phyloP scores from a whole-genome alignment of 2,888 invertebrate genomes.

The Drosophila gaucha region DNA sequence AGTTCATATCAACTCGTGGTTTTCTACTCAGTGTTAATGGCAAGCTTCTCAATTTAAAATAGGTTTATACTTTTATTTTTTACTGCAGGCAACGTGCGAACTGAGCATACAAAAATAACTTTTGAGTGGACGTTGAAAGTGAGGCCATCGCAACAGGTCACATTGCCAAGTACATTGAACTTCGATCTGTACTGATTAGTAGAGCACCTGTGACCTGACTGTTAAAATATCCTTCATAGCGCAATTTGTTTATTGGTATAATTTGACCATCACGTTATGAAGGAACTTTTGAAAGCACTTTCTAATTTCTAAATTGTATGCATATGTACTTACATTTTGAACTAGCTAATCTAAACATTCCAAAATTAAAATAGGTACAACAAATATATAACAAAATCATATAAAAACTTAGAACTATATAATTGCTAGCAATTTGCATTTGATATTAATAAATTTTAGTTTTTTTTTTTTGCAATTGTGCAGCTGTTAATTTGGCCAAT shows the following conservation, averaged over 20 bases:
- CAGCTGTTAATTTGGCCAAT: conserved; percentile 50
- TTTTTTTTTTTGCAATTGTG: conserved; percentile 26
- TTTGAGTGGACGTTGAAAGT: too few species aligned
- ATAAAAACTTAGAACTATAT: conserved; percentile 22
- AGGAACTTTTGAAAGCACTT: background rate
- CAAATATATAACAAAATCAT: conserved; percentile 22
- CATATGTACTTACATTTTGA: conserved; percentile 40
- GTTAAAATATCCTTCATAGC: too few species aligned
- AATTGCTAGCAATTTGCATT: conserved; percentile 41
- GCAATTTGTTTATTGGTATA: too few species aligned
- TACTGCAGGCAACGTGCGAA: conserved; percentile 55
- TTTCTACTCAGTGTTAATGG: conserved; percentile 60
- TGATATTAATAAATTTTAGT: conserved; percentile 10
- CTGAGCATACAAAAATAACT: conserved; percentile 20
- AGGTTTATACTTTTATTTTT: background rate
- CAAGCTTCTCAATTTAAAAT: conserved; percentile 44
- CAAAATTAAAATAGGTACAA: conserved; percentile 23
- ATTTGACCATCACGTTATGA: background rate
- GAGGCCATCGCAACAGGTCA: too few species aligned
- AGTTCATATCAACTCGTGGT: conserved; percentile 10
- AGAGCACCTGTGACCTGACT: background rate
- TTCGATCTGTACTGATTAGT: background rate
- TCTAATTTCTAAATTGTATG: background rate
- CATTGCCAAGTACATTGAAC: too few species aligned
- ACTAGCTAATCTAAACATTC: conserved; percentile 40